Conservation (phyloP, 2,113 vertebrate genomes). For the Thomomys bottae region DNA sequence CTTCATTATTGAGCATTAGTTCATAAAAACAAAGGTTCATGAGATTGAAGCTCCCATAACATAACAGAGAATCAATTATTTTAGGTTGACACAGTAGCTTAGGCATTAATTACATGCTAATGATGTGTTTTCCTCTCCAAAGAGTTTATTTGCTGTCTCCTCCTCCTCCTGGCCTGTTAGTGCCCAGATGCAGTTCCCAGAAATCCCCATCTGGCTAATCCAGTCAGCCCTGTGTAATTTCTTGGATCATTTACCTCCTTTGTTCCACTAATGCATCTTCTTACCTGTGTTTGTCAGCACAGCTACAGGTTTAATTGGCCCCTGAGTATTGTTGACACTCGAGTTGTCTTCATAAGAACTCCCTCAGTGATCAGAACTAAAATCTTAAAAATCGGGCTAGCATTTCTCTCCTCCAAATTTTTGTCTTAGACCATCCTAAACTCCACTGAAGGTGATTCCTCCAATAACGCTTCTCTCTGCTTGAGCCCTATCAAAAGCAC, state of each 20-base stretch:
- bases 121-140: slow-evolving; percentile 27
- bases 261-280: slow-evolving; percentile 47
- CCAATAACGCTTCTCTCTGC: neutral
- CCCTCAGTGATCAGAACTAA: neutral
- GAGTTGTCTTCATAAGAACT: neutral
- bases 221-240: slow-evolving; percentile 8
- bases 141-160: slow-evolving; percentile 16
- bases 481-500: neutral
- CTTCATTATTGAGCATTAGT: neutral
- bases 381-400: neutral
- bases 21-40: neutral
- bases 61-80: slow-evolving; percentile 46
- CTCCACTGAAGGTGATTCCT: neutral
- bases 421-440: neutral
- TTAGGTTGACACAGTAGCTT: neutral
- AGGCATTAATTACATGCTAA: slow-evolving; percentile 51
- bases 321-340: neutral
- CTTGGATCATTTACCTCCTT: slow-evolving; percentile 39
- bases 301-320: neutral
- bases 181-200: slow-evolving; percentile 16
- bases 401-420: neutral
- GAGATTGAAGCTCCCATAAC: neutral
- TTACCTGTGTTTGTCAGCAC: slow-evolving; percentile 41
- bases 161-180: slow-evolving; percentile 28
- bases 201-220: slow-evolving; percentile 22